phyloP scores from a whole-genome alignment of 2,888 invertebrate genomes.

The Hirtodrosophila histrioides region DNA sequence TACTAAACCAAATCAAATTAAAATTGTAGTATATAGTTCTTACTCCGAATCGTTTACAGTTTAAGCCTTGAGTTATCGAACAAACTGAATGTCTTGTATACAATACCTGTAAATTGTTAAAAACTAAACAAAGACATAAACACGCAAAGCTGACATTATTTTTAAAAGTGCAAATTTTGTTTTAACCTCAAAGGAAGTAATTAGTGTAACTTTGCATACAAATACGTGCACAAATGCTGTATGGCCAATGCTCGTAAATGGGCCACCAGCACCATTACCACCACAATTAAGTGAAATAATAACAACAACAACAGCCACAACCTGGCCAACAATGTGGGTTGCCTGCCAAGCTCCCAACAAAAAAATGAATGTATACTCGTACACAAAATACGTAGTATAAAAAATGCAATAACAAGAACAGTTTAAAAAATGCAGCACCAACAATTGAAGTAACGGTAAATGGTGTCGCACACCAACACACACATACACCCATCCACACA shows the following conservation, averaged over 20 bases:
- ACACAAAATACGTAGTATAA: conserved; percentile 55
- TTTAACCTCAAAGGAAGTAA: conserved; percentile 82
- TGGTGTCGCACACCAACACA: conserved; percentile 39
- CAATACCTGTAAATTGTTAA: conserved; percentile 43
- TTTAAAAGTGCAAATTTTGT: conserved; percentile 83
- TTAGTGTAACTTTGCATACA: conserved; percentile 76
- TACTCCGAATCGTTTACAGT: not conserved
- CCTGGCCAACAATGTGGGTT: conserved; percentile 27
- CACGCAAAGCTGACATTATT: conserved; percentile 83
- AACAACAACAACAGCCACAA: conserved; percentile 37
- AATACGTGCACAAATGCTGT: conserved; percentile 63
- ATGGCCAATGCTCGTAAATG: conserved; percentile 19
- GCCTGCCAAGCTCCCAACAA: conserved; percentile 14
- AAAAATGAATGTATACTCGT: conserved; percentile 11
- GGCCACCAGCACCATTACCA: conserved; percentile 18
- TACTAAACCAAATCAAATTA: too few relatives aligned
- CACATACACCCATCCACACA: not conserved
- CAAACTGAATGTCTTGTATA: not conserved
- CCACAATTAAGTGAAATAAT: conserved; percentile 29
- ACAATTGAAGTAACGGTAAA: conserved; percentile 51
- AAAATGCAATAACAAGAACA: conserved; percentile 71
- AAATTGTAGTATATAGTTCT: too few relatives aligned
- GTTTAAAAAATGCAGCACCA: conserved; percentile 64
- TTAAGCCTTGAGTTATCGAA: not conserved
- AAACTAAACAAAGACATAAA: conserved; percentile 82